Base-by-base conservation (phyloP, 2,113 vertebrate species). In the Tenebrosternarchus preto region DNA sequence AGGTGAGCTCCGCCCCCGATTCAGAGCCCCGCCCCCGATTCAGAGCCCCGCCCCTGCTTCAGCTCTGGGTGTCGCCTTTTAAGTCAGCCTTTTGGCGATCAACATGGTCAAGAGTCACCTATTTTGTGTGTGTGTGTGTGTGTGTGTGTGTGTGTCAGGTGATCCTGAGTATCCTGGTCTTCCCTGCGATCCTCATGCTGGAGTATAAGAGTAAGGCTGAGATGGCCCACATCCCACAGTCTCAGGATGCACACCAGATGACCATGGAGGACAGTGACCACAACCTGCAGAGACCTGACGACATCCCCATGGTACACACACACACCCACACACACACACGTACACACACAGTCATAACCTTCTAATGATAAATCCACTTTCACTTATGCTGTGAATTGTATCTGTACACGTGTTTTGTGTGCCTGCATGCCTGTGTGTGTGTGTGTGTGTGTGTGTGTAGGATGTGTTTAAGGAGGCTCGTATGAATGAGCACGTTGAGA, bases 181-280 rank as follows among this genome's bases (percentile, higher is more conserved):
- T 96, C 83, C 98, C 98, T 88, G 94, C 97, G 82, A 99, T 99
- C 86, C 92, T 99, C 46, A 93, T 99, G 88, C 84, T 99, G 92
- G 97, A 99, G 90, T 99, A 98, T 87, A 99, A 99, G 90, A 98
- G 95, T 25, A 99, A 98, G 86, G 97, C 98, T 12, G 98, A 99
- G 92, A 99, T 99, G 98, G 98, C 98, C 57, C 98, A 99, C 82
- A 98, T 99, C 87, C 98, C 98, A 77, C 98, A 99, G 86, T 98
- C 95, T 85, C 96, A 98, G 86, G 97, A 99, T 79, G 97, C 97
- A 46, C 98, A 99, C 90, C 97, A 99, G 83, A 98, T 98, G 94
- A 94, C 96, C 73, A 98, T 98, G 96, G 98, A 99, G 88, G 98
- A 99, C 85, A 98, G 98, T n/a, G 97, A 99, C 73, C 95, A 96